phyloP scores from a whole-genome alignment of 2,113 vertebrate genomes.

The Gambusia affinis region DNA sequence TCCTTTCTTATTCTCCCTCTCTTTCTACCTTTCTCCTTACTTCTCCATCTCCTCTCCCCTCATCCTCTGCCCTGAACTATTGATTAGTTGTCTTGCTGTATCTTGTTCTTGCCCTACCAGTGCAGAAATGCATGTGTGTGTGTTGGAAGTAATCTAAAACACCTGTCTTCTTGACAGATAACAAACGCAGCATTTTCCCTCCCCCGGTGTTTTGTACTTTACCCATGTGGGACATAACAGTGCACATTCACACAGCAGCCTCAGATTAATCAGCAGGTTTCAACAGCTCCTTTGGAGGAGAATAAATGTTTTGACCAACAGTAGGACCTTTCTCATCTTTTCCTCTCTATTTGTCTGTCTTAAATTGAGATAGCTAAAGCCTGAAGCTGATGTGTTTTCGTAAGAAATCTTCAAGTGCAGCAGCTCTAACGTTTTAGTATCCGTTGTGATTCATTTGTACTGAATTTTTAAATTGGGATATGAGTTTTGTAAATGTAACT shows the following conservation, averaged over 20 bases:
- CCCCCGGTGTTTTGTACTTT: constrained; percentile 70
- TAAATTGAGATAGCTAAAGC: neutral
- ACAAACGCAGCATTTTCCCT: constrained; percentile 78
- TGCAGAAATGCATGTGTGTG: constrained; percentile 43
- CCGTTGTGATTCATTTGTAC: too few species aligned
- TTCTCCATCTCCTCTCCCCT: constrained; percentile 31
- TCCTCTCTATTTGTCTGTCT: constrained; percentile 24
- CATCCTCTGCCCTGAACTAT: constrained; percentile 70
- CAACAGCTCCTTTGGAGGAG: constrained; percentile 35
- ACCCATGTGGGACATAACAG: constrained; percentile 48
- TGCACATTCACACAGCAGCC: constrained; percentile 22
- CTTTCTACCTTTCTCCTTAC: constrained; percentile 1
- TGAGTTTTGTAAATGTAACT: neutral
- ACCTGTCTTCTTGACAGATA: constrained; percentile 80
- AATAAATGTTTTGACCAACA: constrained; percentile 52
- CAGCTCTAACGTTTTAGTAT: neutral
- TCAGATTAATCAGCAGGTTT: constrained; percentile 65
- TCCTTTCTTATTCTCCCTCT: constrained; percentile 14
- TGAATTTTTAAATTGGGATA: neutral
- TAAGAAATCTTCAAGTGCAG: neutral
- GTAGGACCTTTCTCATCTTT: constrained; percentile 43
- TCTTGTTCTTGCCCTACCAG: constrained; percentile 69
- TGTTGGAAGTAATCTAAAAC: constrained; percentile 74
- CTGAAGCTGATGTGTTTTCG: neutral
- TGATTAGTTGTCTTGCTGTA: constrained; percentile 80